phyloP scores from a whole-genome alignment of 2,888 invertebrate species.

The Chymomyza amoena region DNA sequence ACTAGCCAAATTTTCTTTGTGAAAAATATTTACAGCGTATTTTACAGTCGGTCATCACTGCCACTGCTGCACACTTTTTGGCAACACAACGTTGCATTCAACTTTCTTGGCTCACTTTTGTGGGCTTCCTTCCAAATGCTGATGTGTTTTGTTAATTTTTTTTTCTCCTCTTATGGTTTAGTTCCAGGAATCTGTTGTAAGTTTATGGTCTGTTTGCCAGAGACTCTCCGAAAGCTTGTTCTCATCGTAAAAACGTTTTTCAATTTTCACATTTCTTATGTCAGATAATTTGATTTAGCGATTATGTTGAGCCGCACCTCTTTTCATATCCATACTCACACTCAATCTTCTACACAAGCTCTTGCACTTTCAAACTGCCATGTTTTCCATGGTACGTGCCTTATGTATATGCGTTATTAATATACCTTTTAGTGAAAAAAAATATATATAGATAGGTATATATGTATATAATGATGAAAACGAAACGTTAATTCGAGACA shows the following conservation, averaged over 20 bases:
- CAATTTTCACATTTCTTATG: constrained; percentile 71
- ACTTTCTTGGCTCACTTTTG: constrained; percentile 2
- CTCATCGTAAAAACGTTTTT: constrained; percentile 46
- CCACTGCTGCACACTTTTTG: neutral
- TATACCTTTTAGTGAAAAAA: constrained; percentile 52
- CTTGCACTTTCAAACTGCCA: neutral
- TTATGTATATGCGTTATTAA: constrained; percentile 52
- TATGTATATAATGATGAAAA: constrained; percentile 38
- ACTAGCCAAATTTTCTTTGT: no score
- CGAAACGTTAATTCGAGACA: constrained; percentile 36
- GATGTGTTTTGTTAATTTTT: neutral
- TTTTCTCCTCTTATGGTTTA: neutral
- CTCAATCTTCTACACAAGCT: neutral
- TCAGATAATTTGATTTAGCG: constrained; percentile 61
- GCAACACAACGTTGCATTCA: neutral
- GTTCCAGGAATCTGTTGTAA: neutral
- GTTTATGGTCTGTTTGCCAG: constrained; percentile 4
- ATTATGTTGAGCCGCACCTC: constrained; percentile 34
- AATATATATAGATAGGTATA: no score
- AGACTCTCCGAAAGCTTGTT: neutral
- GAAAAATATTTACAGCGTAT: no score
- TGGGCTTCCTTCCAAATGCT: constrained; percentile 5
- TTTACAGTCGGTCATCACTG: no score
- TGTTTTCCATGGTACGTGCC: neutral
- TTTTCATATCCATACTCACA: neutral